These are phyloP conservation scores for Agrochola macilenta DNA, from an alignment of 2,888 invertebrate genomes.

Conservation along the genomic window DNA sequence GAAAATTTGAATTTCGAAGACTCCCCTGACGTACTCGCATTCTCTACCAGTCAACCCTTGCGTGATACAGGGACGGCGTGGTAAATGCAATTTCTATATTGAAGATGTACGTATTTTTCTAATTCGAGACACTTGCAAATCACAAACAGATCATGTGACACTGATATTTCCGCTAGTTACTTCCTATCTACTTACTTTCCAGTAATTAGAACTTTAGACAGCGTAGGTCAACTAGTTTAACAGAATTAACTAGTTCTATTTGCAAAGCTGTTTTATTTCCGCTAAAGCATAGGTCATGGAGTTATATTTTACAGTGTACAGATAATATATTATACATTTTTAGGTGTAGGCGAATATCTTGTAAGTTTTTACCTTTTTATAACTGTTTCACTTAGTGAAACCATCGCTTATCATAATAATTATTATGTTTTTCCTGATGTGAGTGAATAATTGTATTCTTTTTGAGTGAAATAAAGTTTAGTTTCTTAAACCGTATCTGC, in stretches of 20 bases:
- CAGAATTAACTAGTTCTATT: not conserved
- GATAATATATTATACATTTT: too few species aligned
- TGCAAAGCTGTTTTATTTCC: constrained; percentile 3
- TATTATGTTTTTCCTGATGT: not conserved
- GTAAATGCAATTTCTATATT: too few species aligned
- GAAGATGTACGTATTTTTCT: too few species aligned
- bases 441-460: not conserved
- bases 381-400: not conserved
- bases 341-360: not conserved
- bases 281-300: not conserved
- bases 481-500: too few species aligned
- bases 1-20: too few species aligned
- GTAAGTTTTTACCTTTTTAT: not conserved
- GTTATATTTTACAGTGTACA: too few species aligned
- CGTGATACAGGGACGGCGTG: too few species aligned
- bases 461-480: not conserved
- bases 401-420: not conserved
- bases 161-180: not conserved
- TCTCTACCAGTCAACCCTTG: too few species aligned
- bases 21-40: too few species aligned
- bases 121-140: too few species aligned
- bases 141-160: too few species aligned
- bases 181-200: not conserved
- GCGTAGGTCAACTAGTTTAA: not conserved
- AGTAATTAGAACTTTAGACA: not conserved